Evolutionary conservation across 2,888 invertebrate species (phyloP), one percentile per base, ranked within the genome.

Genomic region (Oscheius sp.): DNA sequence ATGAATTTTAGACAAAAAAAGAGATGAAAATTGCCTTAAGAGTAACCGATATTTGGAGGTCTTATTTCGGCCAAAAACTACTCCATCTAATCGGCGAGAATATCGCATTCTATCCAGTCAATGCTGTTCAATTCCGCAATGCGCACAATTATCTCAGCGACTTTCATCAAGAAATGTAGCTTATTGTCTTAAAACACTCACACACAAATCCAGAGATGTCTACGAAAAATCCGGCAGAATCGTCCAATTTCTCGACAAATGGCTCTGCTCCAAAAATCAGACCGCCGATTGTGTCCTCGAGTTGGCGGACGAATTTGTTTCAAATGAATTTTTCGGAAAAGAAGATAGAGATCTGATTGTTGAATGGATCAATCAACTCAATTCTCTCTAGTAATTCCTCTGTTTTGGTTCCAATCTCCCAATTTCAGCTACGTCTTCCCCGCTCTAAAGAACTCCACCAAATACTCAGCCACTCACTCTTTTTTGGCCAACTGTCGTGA

Each of bases 21-120:
- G 3, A n/a, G n/a, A n/a, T n/a, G n/a, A n/a, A n/a, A n/a, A n/a
- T n/a, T n/a, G n/a, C n/a, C n/a, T n/a, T n/a, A n/a, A 69, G 76
- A 61, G 71, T 73, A 3, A 74, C 76, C 0, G 79, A 79, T 45
- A 79, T 79, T 45, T 78, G 77, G 79, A 46, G 79, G n/a, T 71
- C 75, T 8, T 79, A 72, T 57, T 77, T 73, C 29, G 61, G 75
- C 12, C 74, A 79, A 66, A 74, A 69, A 37, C 58, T 79, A 0
- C 69, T 79, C 4, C 76, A 79, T 50, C 39, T 74, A 12, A 71
- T 69, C 5, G 79, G 78, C 2, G 63, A 73, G 3, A 69, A 72
- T 6, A 66, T 79, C n/a, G 71, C 74, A 0, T 79, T 79, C 50
- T 69, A 70, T 8, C 77, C 77, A 2, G 72, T 71, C 0, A 79